A percentile compares a stretch with the other conserved stretches of the same genome.
Evolutionary conservation across 1,140 invertebrate species (phyloP).

Genomic region (Drosophila kanapiae): DNA sequence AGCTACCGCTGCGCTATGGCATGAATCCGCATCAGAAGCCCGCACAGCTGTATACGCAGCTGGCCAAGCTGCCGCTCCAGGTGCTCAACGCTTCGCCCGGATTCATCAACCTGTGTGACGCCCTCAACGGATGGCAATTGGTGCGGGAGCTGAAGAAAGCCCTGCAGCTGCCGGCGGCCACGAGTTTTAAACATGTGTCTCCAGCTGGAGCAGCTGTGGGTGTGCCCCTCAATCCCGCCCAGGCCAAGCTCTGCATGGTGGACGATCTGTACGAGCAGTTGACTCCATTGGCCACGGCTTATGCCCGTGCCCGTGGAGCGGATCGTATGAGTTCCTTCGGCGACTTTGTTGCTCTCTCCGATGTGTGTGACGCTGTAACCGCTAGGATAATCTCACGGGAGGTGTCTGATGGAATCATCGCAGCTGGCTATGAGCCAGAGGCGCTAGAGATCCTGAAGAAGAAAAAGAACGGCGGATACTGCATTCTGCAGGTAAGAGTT

Average conservation of each 20-base stretch:
- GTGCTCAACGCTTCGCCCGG: conserved; percentile 96
- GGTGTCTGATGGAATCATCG: conserved; percentile 99
- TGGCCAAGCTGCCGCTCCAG: conserved; percentile 93
- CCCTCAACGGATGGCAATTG: conserved; percentile 98
- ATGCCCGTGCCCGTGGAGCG: conserved; percentile 97
- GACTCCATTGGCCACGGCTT: conserved; percentile 96
- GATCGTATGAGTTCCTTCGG: conserved; percentile 99
- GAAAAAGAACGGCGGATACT: conserved; percentile 98
- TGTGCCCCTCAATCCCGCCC: conserved; percentile 89
- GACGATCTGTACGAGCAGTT: conserved; percentile 92
- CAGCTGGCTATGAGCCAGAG: conserved; percentile 94
- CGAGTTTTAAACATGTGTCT: conserved; percentile 99
- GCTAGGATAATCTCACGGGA: conserved; percentile 91
- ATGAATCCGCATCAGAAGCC: conserved; percentile 99
- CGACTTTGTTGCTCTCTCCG: conserved; percentile 98
- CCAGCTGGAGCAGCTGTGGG: conserved; percentile 98
- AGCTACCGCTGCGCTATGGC: conserved; percentile 95
- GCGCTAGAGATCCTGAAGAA: conserved; percentile 96
- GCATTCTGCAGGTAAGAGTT: conserved; percentile 90
- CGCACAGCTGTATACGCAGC: conserved; percentile 95
- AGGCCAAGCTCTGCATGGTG: conserved; percentile 97
- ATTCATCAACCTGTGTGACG: conserved; percentile 99
- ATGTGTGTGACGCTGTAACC: conserved; percentile 95
- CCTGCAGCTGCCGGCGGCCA: conserved; percentile 94
- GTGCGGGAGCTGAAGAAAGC: conserved; percentile 95